phyloP scores from a whole-genome alignment of 2,888 invertebrate genomes.

The Andrena hattorfiana region DNA sequence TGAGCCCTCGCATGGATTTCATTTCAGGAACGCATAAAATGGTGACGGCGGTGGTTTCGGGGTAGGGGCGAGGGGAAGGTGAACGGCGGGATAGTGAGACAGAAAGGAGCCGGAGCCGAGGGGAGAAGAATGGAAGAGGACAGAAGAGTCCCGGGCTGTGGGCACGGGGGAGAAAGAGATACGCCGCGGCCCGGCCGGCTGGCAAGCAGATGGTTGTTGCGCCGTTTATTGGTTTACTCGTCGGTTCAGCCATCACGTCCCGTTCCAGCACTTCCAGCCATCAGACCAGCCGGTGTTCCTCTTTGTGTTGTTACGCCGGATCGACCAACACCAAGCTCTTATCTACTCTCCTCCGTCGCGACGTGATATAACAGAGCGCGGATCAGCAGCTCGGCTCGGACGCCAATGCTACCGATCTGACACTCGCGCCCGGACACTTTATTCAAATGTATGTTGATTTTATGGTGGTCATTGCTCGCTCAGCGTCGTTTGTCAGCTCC shows the following conservation, averaged over 20 bases:
- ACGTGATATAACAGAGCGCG: background rate
- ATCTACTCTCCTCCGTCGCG: constrained; percentile 1
- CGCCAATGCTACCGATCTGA: background rate
- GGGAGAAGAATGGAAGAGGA: constrained; percentile 65
- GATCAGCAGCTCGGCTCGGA: background rate
- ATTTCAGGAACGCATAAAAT: constrained; percentile 83
- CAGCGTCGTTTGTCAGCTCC: background rate
- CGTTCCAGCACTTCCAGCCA: constrained; percentile 63
- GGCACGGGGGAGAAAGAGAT: constrained; percentile 51
- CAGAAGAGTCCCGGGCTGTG: constrained; percentile 38
- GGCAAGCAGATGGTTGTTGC: constrained; percentile 85
- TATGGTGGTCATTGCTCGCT: background rate
- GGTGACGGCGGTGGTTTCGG: constrained; percentile 64
- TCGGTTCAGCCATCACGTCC: constrained; percentile 79
- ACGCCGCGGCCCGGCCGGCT: constrained; percentile 80
- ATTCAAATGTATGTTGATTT: background rate
- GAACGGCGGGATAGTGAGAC: constrained; percentile 53
- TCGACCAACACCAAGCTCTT: constrained; percentile 19
- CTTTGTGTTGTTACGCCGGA: constrained; percentile 52
- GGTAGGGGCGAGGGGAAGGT: constrained; percentile 52
- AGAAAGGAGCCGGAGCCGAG: constrained; percentile 51
- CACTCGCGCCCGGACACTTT: background rate
- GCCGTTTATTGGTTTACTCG: constrained; percentile 85
- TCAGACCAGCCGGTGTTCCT: constrained; percentile 70
- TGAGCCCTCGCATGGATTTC: constrained; percentile 78